These are phyloP conservation scores for Candidula unifasciata DNA, from an alignment of 2,888 invertebrate genomes.

Conservation along the genomic window DNA sequence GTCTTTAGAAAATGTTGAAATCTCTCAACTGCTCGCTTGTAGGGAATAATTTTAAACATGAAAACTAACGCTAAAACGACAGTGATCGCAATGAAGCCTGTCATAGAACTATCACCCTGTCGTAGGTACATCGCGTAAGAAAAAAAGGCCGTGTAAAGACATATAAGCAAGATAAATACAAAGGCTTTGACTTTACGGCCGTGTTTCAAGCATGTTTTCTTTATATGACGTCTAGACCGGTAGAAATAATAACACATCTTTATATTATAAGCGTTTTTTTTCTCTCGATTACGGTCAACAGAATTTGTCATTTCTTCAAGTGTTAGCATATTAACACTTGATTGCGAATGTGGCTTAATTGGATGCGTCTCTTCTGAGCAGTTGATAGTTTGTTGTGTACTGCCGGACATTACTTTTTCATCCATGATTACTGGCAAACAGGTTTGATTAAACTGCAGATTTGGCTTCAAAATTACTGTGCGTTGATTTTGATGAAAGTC, in stretches of 20 bases:
- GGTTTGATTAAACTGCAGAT: not conserved
- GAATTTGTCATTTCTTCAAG: not conserved
- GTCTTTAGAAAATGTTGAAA: not conserved
- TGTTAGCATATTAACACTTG: not conserved
- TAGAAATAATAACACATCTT: not conserved
- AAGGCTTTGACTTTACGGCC: not conserved
- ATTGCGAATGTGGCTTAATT: not conserved
- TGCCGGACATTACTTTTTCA: not conserved
- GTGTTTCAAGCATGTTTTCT: not conserved
- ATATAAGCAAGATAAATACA: not conserved
- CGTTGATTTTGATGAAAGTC: no score
- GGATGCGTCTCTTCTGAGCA: not conserved
- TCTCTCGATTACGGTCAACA: not conserved
- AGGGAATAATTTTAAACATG: not conserved
- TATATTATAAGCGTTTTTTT: not conserved
- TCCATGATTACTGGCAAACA: not conserved
- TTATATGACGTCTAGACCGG: not conserved
- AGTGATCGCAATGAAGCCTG: slow-evolving; percentile 22
- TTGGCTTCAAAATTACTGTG: no score
- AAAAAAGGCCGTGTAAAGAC: slow-evolving; percentile 25
- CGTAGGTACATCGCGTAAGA: slow-evolving; percentile 41
- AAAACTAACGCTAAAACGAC: not conserved
- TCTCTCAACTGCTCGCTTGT: not conserved
- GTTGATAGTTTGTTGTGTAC: not conserved
- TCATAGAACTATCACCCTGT: not conserved